phyloP scores from a whole-genome alignment of 2,113 vertebrate genomes.

The Amia ocellicauda region DNA sequence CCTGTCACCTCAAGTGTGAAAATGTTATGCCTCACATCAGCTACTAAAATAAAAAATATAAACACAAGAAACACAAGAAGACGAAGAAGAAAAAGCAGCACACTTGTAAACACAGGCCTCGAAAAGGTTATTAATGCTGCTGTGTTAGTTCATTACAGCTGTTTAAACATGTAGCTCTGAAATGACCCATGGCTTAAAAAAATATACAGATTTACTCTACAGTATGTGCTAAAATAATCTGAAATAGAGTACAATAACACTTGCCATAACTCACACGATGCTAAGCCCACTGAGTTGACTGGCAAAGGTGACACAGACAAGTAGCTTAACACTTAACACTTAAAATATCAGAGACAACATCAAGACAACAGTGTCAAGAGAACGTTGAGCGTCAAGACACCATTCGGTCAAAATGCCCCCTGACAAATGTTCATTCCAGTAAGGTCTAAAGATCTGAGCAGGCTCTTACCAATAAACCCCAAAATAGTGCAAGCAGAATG shows the following conservation, averaged over 20 bases:
- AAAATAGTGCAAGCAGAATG: slow-evolving; percentile 46
- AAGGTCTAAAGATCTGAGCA: background rate
- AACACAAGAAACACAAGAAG: background rate
- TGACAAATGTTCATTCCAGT: slow-evolving; percentile 8
- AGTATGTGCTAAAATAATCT: slow-evolving; percentile 73
- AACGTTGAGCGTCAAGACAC: too few relatives aligned
- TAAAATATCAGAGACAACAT: slow-evolving; percentile 1
- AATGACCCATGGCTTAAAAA: slow-evolving; percentile 78
- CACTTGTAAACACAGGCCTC: slow-evolving; percentile 45
- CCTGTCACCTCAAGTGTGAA: too few relatives aligned
- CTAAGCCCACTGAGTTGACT: slow-evolving; percentile 11
- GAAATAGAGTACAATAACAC: slow-evolving; percentile 63
- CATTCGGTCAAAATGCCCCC: too few relatives aligned
- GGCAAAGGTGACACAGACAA: background rate
- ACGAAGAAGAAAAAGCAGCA: slow-evolving; percentile 32
- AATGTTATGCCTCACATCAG: background rate
- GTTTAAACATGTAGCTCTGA: slow-evolving; percentile 76
- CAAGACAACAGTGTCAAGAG: too few relatives aligned
- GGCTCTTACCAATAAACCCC: slow-evolving; percentile 29
- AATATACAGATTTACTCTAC: slow-evolving; percentile 74
- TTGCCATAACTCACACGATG: slow-evolving; percentile 65
- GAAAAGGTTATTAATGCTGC: slow-evolving; percentile 59
- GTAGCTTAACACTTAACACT: background rate
- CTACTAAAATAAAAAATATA: slow-evolving; percentile 9
- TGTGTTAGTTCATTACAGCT: slow-evolving; percentile 74